Conservation (phyloP, 2,113 vertebrate species). For the Elaphurus davidianus region DNA sequence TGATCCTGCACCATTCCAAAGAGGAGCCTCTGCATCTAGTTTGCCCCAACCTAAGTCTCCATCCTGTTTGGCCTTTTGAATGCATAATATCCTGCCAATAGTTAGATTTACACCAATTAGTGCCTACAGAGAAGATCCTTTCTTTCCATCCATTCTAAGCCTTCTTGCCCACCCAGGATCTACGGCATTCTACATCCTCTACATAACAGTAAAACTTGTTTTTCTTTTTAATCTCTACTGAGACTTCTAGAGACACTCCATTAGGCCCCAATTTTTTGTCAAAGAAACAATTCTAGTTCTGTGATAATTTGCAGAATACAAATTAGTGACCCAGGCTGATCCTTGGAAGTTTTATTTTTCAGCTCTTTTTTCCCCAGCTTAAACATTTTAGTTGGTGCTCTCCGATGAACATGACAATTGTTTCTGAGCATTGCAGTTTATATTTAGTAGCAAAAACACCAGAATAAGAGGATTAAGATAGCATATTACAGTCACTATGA, state of each 20-base stretch:
- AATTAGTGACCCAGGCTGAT: slow-evolving; percentile 20
- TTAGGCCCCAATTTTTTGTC: slow-evolving; percentile 29
- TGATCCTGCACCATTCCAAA: not conserved
- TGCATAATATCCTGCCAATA: not conserved
- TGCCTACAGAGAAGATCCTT: not conserved
- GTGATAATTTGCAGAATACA: slow-evolving; percentile 28
- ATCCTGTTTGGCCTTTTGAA: not conserved
- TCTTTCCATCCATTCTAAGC: not conserved
- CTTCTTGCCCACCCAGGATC: not conserved
- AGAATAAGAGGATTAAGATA: not conserved
- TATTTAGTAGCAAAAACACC: not conserved
- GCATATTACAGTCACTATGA: not conserved
- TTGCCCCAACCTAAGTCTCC: not conserved
- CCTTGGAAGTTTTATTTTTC: not conserved
- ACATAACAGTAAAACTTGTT: not conserved
- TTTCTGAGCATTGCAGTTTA: not conserved
- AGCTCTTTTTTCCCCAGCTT: not conserved
- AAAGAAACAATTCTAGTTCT: slow-evolving; percentile 35
- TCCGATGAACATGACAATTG: not conserved
- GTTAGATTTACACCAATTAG: not conserved
- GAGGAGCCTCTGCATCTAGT: not conserved
- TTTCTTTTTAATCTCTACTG: slow-evolving; percentile 27
- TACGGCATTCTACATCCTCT: not conserved
- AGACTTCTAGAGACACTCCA: slow-evolving; percentile 17
- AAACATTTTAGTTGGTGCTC: slow-evolving; percentile 13